Base-by-base conservation (phyloP, 1,140 invertebrate genomes). In the Tribolium castaneum region DNA sequence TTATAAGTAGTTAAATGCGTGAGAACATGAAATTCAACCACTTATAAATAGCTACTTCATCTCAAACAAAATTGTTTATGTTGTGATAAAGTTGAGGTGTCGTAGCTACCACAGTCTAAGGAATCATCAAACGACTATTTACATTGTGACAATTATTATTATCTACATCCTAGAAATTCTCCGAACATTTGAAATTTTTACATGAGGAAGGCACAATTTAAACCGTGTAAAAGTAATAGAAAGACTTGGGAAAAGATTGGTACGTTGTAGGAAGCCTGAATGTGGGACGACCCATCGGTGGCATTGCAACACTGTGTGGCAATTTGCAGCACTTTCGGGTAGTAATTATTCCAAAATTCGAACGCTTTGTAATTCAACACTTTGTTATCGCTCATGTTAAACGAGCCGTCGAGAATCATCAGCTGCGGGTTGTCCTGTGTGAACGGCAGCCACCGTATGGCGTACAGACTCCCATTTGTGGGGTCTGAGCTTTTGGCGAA, bases 311-410 rank as follows among this genome's bases (percentile, higher is more conserved):
- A 94, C 81, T 92, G 90, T 1, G 89, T 91, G 0, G 92, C 90
- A 73, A 92, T 89, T 82, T 91, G 88, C 0, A 94, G 81, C 7
- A 95, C 89, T 84, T 89, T 92, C 0, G 94, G 94, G 85, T 94
- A 95, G 82, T 94, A 94, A 39, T 94, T 90, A 82, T 94, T 94
- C 94, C 94, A 95, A 87, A 96, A 96, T 50, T 91, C 90, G 78
- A 95, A 89, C 6, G 92, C 90, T 82, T 92, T 93, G 83, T 94
- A 94, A 86, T 94, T 92, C 0, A 94, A 88, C 6, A 86, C 89
- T 0, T 85, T 87, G 0, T 90, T 82, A 72, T 92, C 89, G 78
- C 91, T 92, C 90, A 94, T 94, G 72, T 92, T 92, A 78, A 94
- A 92, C 78, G 90, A 93, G 59, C 90, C 90, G 81, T 94, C 92